Percentiles rank a stretch among this genome's conserved stretches.
These are phyloP conservation scores for Cryptotis parvus DNA, from an alignment of 2,113 vertebrate species.

Conservation along the genomic window DNA sequence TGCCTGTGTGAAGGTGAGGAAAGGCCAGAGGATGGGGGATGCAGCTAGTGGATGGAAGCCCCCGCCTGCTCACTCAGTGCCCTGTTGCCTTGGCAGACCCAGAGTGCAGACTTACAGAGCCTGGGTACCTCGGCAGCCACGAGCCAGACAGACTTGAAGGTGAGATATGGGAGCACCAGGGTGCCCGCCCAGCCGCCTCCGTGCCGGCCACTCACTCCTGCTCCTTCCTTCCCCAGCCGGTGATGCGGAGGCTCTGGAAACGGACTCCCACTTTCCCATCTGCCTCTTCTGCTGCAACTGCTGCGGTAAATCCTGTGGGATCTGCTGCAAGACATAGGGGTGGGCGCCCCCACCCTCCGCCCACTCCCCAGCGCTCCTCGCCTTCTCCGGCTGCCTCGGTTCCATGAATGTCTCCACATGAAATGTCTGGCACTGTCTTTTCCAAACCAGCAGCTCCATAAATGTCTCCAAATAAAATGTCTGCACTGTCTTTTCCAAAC, in stretches of 20 bases:
- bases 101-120: not conserved
- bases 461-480: slow-evolving; percentile 74
- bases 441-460: slow-evolving; percentile 33
- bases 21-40: too few species aligned
- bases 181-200: not conserved
- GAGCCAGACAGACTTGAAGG: not conserved
- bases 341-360: too few species aligned
- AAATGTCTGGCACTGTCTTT: slow-evolving; percentile 49
- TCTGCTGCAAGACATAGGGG: slow-evolving; percentile 86
- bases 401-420: slow-evolving; percentile 48
- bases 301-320: slow-evolving; percentile 86
- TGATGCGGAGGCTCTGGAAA: slow-evolving; percentile 75
- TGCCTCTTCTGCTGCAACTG: slow-evolving; percentile 90
- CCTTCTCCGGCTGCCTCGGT: slow-evolving; percentile 58
- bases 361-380: not conserved
- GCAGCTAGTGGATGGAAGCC: too few species aligned
- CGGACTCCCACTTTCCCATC: slow-evolving; percentile 86
- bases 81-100: slow-evolving; percentile 51
- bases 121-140: not conserved
- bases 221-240: slow-evolving; percentile 48
- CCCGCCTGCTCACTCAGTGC: not conserved
- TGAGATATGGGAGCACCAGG: slow-evolving; percentile 23
- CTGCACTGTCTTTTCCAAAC: slow-evolving; percentile 50
- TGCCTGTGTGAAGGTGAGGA: too few species aligned
- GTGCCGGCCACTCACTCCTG: not conserved